Evolutionary conservation across 2,888 invertebrate genomes (phyloP), one percentile per base, ranked within the genome.

Genomic region (Cantharis nigra): DNA sequence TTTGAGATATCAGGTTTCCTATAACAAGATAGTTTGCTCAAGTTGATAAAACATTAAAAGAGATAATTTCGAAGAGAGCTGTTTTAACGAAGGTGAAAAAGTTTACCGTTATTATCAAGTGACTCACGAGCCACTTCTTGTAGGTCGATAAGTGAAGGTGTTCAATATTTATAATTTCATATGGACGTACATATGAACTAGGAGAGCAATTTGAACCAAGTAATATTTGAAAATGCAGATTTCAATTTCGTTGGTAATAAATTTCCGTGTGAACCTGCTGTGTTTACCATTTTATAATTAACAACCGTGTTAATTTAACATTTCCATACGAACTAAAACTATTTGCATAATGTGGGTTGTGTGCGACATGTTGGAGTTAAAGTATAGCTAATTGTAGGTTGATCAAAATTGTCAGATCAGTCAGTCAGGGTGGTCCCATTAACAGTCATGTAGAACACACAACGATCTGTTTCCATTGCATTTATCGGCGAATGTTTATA

Each of bases 341-440:
- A 33, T 30, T 49, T 30, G 70, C 28, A 70, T 18, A 49, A 28
- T 14, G 74, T 74, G 74, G 74, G 74, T 69, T 49, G 69, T 74
- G 62, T 69, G 49, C 63, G 69, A 69, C 69, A 74, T 63, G 74
- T 63, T 16, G 63, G 69, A 62, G 16, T 69, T 33, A 26, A 67
- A 74, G 28, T 63, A 63, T 26, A 49, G 63, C 74, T 74, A 74
- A 74, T 74, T 74, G 74, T 49, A 69, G 64, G 23, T 62, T 74
- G 74, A 74, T 74, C 74, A 67, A 63, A 69, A 74, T 62, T 69
- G 74, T 69, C 74, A 69, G 69, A 74, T 74, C 74, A 69, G 69
- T 28, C 74, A 28, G 69, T 28, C 74, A 28, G 69, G 74, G 74
- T 74, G 74, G 74, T 74, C 74, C 30, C 70, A 70, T 67, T 67